Evolutionary conservation across 2,888 invertebrate species (phyloP).

Genomic region (Leptura quadrifasciata): DNA sequence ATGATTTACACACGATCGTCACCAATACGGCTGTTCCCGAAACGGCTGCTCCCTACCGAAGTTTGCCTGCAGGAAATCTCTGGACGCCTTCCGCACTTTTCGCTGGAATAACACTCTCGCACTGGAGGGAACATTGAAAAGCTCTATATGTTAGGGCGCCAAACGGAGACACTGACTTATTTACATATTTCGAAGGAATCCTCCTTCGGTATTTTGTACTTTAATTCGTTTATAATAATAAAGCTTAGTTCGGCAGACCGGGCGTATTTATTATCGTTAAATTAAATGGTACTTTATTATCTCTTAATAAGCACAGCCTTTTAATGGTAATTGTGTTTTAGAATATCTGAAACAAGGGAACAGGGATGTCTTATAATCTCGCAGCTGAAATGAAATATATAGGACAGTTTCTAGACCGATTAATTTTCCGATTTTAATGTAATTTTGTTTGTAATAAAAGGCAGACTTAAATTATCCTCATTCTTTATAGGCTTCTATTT

Average conservation of each 20-base stretch:
- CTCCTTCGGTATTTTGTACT: constrained; percentile 4
- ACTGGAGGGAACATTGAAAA: constrained; percentile 22
- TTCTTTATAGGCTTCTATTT: no score
- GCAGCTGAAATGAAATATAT: no score
- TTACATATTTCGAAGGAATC: background rate
- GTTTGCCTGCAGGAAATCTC: background rate
- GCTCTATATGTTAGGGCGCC: background rate
- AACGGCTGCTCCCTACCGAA: background rate
- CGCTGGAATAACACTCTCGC: background rate
- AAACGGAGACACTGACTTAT: background rate
- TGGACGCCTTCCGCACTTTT: constrained; percentile 11
- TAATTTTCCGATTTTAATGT: no score
- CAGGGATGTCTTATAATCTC: background rate
- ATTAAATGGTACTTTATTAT: constrained; percentile 26
- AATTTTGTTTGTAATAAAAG: no score
- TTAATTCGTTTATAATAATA: background rate
- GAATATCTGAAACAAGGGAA: constrained; percentile 36
- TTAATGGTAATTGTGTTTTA: constrained; percentile 30
- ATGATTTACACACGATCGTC: constrained; percentile 48
- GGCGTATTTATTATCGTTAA: constrained; percentile 16
- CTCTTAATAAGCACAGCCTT: constrained; percentile 28
- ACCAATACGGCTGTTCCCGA: constrained; percentile 9
- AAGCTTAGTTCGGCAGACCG: background rate
- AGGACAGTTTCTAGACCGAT: no score
- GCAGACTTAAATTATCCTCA: no score